Evolutionary conservation across 2,797 vertebrate species (phyloP).

Genomic region (Scarus forsteni): DNA sequence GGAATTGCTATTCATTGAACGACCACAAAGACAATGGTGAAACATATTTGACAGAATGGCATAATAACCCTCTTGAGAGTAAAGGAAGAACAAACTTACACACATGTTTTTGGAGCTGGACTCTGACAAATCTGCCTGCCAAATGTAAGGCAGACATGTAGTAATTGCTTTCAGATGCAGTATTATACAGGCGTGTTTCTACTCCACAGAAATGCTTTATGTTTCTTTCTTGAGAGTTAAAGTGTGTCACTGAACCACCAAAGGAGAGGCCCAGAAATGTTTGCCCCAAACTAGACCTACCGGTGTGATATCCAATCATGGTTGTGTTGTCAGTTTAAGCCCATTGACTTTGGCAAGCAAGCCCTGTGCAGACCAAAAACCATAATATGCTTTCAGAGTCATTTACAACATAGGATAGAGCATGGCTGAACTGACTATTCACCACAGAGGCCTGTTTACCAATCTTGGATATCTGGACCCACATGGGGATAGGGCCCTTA

Average conservation of each 20-base stretch:
- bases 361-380: too few relatives aligned
- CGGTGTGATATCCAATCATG: too few relatives aligned
- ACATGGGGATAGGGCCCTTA: too few relatives aligned
- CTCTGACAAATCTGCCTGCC: not conserved
- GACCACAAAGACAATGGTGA: slow-evolving; percentile 28
- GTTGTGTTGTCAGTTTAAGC: too few relatives aligned
- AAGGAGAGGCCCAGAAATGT: too few relatives aligned
- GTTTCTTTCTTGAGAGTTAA: not conserved
- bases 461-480: too few relatives aligned
- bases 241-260: not conserved
- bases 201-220: not conserved
- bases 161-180: slow-evolving; percentile 2
- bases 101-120: not conserved
- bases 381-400: too few relatives aligned
- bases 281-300: too few relatives aligned
- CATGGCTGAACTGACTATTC: too few relatives aligned
- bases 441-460: too few relatives aligned
- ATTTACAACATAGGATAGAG: too few relatives aligned
- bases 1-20: slow-evolving; percentile 46
- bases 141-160: not conserved
- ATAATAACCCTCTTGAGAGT: slow-evolving; percentile 8
- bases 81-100: not conserved
- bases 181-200: not conserved
- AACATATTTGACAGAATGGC: slow-evolving; percentile 16
- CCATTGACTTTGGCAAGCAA: too few relatives aligned